phyloP scores from a whole-genome alignment of 1,140 invertebrate genomes.

The Cotesia chilonis region DNA sequence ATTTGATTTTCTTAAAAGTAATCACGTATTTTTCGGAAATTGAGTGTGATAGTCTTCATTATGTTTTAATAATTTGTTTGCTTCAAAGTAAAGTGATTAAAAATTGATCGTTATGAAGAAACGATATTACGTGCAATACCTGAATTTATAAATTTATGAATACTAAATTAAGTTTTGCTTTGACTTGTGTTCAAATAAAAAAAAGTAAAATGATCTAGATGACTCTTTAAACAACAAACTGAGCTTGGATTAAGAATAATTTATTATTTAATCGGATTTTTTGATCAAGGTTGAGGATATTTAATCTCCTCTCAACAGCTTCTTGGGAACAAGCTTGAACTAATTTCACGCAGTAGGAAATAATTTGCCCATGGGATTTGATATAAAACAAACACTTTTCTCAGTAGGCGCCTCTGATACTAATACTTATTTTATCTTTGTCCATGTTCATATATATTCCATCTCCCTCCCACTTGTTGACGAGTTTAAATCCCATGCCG shows the following conservation, averaged over 20 bases:
- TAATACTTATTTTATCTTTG: conserved; percentile 21
- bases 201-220: background rate
- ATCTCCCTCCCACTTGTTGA: conserved; percentile 6
- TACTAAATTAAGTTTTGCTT: too few species aligned
- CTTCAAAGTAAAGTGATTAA: too few species aligned
- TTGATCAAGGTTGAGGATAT: conserved; percentile 19
- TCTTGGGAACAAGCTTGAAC: conserved; percentile 31
- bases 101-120: too few species aligned
- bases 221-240: too few species aligned
- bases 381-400: conserved; percentile 47
- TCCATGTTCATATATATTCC: background rate
- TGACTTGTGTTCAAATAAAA: background rate
- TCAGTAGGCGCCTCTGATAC: conserved; percentile 36
- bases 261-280: conserved; percentile 2
- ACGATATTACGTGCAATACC: too few species aligned
- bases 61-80: too few species aligned
- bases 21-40: too few species aligned
- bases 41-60: too few species aligned
- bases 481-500: background rate
- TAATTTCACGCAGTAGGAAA: conserved; percentile 45
- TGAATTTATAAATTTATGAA: too few species aligned
- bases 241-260: background rate
- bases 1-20: too few species aligned
- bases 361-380: conserved; percentile 33
- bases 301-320: conserved; percentile 25